Conservation (phyloP, 1,140 invertebrate genomes). For the Orussus abietinus region DNA sequence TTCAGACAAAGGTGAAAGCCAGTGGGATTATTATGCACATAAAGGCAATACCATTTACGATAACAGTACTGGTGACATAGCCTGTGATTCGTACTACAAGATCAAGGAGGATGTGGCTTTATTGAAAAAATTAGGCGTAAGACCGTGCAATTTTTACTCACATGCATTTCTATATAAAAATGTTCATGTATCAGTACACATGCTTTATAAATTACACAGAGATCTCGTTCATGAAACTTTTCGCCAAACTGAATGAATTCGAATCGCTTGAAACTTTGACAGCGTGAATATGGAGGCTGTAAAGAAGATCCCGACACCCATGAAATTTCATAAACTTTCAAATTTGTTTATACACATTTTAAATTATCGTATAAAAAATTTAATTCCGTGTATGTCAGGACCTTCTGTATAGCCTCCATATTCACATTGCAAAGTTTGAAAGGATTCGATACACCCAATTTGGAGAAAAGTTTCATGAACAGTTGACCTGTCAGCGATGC, state of each 20-base stretch:
- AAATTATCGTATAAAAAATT: too few species aligned
- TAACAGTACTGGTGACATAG: slow-evolving; percentile 48
- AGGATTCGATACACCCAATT: too few species aligned
- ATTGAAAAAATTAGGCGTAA: slow-evolving; percentile 50
- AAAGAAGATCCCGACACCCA: neutral
- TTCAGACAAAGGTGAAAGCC: slow-evolving; percentile 57
- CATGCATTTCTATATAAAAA: slow-evolving; percentile 7
- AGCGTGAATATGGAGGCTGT: neutral
- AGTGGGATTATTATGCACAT: slow-evolving; percentile 57
- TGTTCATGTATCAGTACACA: neutral
- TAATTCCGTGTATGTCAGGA: too few species aligned
- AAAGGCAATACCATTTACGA: slow-evolving; percentile 48
- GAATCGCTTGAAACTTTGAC: neutral
- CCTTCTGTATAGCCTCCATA: too few species aligned
- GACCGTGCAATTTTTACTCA: too few species aligned
- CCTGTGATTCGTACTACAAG: slow-evolving; percentile 54
- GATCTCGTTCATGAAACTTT: neutral
- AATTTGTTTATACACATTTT: too few species aligned
- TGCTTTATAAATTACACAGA: too few species aligned
- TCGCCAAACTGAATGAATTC: neutral
- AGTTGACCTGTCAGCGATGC: too few species aligned
- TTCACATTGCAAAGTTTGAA: too few species aligned
- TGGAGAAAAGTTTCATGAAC: too few species aligned
- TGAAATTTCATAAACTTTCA: too few species aligned
- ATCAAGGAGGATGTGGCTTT: slow-evolving; percentile 53